Conservation (phyloP, 2,888 invertebrate genomes). For the Tholera decimalis region DNA sequence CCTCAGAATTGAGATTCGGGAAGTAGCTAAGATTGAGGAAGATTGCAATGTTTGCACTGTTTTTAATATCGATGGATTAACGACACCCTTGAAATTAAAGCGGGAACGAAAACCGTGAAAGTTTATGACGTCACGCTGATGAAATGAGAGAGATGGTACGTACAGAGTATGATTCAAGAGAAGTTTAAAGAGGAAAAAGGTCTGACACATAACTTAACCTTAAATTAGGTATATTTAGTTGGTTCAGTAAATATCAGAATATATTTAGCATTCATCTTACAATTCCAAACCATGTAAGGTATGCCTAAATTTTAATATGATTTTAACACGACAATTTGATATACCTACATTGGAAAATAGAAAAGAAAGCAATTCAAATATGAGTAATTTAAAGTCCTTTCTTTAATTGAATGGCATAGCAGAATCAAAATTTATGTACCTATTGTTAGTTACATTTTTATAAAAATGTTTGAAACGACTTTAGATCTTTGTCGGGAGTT, state of each 20-base stretch:
- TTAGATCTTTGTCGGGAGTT: constrained; percentile 52
- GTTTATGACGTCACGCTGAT: constrained; percentile 46
- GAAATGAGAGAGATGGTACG: not conserved
- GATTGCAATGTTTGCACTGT: constrained; percentile 80
- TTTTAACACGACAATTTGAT: too few species aligned
- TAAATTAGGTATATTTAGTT: too few species aligned
- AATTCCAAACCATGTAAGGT: too few species aligned
- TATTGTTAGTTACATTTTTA: not conserved
- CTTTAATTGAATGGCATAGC: not conserved
- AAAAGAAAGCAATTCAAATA: too few species aligned
- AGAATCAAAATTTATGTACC: not conserved
- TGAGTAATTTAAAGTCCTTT: not conserved
- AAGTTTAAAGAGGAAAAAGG: not conserved
- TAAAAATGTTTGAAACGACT: constrained; percentile 1
- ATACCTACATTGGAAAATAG: too few species aligned
- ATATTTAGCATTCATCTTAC: too few species aligned
- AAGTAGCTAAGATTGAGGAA: constrained; percentile 62
- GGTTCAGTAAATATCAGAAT: too few species aligned
- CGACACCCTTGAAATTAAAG: constrained; percentile 86
- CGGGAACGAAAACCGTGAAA: constrained; percentile 80
- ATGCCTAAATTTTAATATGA: too few species aligned
- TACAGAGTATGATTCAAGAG: not conserved
- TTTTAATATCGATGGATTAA: constrained; percentile 89
- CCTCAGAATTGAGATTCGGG: constrained; percentile 70
- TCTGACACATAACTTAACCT: too few species aligned